A percentile compares a stretch with the other conserved stretches of the same genome.
Conservation (phyloP, 2,113 vertebrate genomes). For the Chaenogobius annularis region DNA sequence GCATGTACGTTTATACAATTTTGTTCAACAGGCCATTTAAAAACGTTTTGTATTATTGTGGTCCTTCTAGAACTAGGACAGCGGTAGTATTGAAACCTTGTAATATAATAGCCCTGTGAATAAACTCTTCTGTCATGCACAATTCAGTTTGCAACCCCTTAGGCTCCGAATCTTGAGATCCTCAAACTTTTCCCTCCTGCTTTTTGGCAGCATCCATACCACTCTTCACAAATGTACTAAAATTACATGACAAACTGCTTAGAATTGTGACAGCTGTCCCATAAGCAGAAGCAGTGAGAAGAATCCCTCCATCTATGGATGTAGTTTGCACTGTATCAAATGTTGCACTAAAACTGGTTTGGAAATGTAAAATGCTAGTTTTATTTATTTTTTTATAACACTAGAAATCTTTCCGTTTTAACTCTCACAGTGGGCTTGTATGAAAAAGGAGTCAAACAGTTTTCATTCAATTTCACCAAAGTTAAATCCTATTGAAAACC, state of each 20-base stretch:
- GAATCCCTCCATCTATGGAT: not conserved
- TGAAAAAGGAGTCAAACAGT: not conserved
- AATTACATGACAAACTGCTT: conserved; percentile 24
- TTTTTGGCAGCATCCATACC: conserved; percentile 10
- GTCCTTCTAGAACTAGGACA: not conserved
- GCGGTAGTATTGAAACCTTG: not conserved
- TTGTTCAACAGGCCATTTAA: not conserved
- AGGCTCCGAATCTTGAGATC: not conserved
- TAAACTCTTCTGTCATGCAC: conserved; percentile 1
- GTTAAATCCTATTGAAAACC: not conserved
- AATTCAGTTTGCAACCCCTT: conserved; percentile 9
- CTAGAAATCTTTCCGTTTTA: not conserved
- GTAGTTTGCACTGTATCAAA: not conserved
- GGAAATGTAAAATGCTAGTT: not conserved
- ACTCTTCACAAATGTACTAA: conserved; percentile 13
- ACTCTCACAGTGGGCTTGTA: not conserved
- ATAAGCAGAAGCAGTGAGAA: not conserved
- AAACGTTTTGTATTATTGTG: not conserved
- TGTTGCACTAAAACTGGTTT: not conserved
- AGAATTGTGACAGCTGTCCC: conserved; percentile 4
- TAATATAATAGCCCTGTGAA: conserved; percentile 2
- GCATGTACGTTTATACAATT: not conserved
- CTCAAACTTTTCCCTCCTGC: conserved; percentile 1
- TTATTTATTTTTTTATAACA: not conserved
- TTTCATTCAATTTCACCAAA: not conserved